These are phyloP conservation scores for Tricholaema leucomelas DNA, from an alignment of 2,113 vertebrate genomes.

Conservation along the genomic window DNA sequence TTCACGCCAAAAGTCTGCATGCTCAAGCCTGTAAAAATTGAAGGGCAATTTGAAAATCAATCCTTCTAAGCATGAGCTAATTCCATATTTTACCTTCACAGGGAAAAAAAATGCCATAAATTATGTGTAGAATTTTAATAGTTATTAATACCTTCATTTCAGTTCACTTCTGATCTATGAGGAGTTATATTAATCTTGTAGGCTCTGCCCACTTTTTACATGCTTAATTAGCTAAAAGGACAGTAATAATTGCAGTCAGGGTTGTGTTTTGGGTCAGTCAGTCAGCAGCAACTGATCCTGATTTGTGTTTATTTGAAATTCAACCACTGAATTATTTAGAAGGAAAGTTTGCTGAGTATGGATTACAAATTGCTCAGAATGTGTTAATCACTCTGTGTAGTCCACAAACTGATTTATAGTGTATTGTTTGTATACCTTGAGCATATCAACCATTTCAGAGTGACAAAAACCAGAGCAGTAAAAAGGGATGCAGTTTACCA, in stretches of 20 bases:
- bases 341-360: background rate
- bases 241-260: background rate
- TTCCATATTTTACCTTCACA: constrained; percentile 25
- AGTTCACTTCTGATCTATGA: background rate
- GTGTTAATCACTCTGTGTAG: background rate
- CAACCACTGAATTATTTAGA: background rate
- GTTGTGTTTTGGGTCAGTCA: background rate
- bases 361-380: background rate
- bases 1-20: constrained; percentile 2
- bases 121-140: background rate
- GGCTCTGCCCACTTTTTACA: background rate
- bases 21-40: constrained; percentile 37
- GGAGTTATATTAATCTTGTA: background rate
- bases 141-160: background rate
- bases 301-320: background rate
- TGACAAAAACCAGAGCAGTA: background rate
- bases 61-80: constrained; percentile 38
- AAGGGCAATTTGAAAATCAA: constrained; percentile 67
- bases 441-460: background rate
- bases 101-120: background rate
- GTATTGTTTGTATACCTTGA: background rate
- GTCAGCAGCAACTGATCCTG: background rate
- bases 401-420: background rate
- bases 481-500: background rate
- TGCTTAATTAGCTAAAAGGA: background rate